Evolutionary conservation across 1,140 invertebrate genomes (phyloP).

Genomic region (silkworm (Bombyx mori)): ASM3026992v2 NC_085121.1:5976001-5976500

Average conservation of each 20-base stretch:
- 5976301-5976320: conserved; percentile 34
- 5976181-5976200: conserved; percentile 18
- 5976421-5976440: conserved; percentile 26
- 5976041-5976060: conserved; percentile 36
- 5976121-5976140: conserved; percentile 21
- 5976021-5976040: conserved; percentile 29
- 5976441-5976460: conserved; percentile 25
- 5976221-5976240: conserved; percentile 28
- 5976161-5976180: conserved; percentile 29
- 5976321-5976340: conserved; percentile 31
- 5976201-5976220: conserved; percentile 30
- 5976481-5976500: too few relatives aligned
- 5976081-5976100: conserved; percentile 33
- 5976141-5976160: conserved; percentile 35
- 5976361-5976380: conserved; percentile 24
- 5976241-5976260: conserved; percentile 41
- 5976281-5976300: conserved; percentile 37
- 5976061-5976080: conserved; percentile 22
- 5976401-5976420: conserved; percentile 22
- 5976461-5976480: conserved; percentile 7
- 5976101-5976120: conserved; percentile 27
- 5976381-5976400: conserved; percentile 29
- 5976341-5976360: conserved; percentile 21
- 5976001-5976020: conserved; percentile 21
- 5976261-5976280: conserved; percentile 32